These are phyloP conservation scores for Cephalopholis sonnerati DNA, from an alignment of 2,113 vertebrate species.

Conservation along the genomic window DNA sequence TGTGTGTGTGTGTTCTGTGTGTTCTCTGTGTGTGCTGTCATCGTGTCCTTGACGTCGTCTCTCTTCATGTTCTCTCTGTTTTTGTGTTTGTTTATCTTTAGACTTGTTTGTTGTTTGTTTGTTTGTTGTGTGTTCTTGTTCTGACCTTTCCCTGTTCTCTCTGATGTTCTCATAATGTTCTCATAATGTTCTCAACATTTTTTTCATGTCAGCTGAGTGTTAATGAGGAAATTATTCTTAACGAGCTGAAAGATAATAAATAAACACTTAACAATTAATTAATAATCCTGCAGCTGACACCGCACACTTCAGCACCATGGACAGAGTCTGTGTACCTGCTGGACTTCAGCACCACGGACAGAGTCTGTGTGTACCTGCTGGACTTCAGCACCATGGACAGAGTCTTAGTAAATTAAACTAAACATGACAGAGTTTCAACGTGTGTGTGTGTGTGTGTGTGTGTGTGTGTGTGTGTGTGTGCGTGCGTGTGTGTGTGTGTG, in stretches of 20 bases:
- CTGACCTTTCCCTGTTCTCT: too few relatives aligned
- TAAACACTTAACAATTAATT: not conserved
- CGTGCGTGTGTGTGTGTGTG: constrained; percentile 14
- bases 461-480: constrained; percentile 15
- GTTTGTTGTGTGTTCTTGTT: not conserved
- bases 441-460: constrained; percentile 14
- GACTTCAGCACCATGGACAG: too few relatives aligned
- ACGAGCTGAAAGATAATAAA: not conserved
- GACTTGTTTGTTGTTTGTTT: not conserved
- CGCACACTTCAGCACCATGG: not conserved
- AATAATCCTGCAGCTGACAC: not conserved
- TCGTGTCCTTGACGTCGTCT: not conserved
- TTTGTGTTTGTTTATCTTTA: not conserved
- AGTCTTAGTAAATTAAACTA: too few relatives aligned
- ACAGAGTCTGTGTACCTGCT: not conserved
- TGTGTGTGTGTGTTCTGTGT: not conserved
- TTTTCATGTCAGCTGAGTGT: not conserved
- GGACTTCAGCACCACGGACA: not conserved
- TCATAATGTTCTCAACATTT: not conserved
- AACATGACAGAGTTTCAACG: too few relatives aligned
- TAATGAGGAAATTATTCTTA: not conserved
- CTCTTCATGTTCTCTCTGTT: not conserved
- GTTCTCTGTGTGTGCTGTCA: not conserved
- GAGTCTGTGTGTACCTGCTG: not conserved
- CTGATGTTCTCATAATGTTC: not conserved